Evolutionary conservation across 2,797 vertebrate species (phyloP), one percentile per base, ranked within the genome.

Genomic region (Trichosurus vulpecula): DNA sequence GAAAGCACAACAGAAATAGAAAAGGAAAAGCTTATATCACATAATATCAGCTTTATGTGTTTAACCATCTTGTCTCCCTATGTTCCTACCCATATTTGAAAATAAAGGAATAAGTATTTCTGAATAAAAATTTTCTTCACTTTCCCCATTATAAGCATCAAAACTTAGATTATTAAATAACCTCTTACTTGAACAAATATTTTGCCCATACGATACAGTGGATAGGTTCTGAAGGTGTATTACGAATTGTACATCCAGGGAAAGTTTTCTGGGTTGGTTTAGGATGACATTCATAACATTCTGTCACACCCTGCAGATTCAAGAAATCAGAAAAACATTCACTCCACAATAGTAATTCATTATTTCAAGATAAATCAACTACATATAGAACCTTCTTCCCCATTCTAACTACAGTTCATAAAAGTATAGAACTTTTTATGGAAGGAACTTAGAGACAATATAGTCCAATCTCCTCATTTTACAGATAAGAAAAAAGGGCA

Each of bases 191-290:
- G 98, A 99, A 99, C 97, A 99, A 99, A 98, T 99, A 99, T 97
- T 99, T 99, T 96, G 99, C 99, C 99, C 99, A 99, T 90, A 99
- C 99, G 10, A 99, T 99, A 98, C 99, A 99, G 96, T 99, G 99
- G 97, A 99, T 99, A 93, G 99, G 99, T 97, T 99, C 99, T 0
- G 99, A 99, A 27, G 99, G 99, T 0, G 99, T 99, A 98, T 99
- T 99, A 97, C 99, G 99, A 96, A 99, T 99, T 96, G 99, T 99
- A 98, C 99, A 99, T 93, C 99, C 99, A 94, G 99, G 99, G 98
- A 99, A 99, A 13, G 99, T 99, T 98, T 99, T 99, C 99, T 99
- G 99, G 61, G 99, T 98, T 52, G 99, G 99, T 97, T 99, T 99
- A 41, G 99, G 99, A 96, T 99, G 99, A 97, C 99, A 99, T 98